Evolutionary conservation across 2,888 invertebrate genomes (phyloP).

Genomic region (Rotaria macrura): DNA sequence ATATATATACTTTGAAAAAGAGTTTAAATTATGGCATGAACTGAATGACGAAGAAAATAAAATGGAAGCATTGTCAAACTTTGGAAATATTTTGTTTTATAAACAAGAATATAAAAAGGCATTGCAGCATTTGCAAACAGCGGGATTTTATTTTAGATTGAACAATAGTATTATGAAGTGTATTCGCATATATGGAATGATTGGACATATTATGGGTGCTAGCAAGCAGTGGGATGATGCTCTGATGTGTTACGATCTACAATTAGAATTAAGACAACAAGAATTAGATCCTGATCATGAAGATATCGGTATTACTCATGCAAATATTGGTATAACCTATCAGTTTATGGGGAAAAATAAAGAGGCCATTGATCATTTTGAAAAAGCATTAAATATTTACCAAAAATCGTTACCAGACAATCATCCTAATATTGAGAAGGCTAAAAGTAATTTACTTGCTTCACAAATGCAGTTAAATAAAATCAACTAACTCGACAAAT

Average conservation of each 20-base stretch:
- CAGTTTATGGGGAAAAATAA: background rate
- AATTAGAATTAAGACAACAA: background rate
- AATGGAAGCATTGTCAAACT: background rate
- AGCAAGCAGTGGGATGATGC: background rate
- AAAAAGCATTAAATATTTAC: background rate
- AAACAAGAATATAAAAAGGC: background rate
- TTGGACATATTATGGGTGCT: background rate
- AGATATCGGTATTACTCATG: background rate
- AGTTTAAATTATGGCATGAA: background rate
- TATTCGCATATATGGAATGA: background rate
- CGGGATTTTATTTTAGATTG: background rate
- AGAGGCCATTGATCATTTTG: background rate
- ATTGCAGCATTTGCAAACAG: background rate
- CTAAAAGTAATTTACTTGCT: no score
- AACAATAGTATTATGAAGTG: background rate
- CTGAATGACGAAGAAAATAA: background rate
- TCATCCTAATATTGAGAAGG: no score
- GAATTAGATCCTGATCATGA: background rate
- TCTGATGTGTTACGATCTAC: background rate
- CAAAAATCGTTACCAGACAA: no score
- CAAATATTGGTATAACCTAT: background rate
- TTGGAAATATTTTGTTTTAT: background rate
- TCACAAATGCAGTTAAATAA: no score
- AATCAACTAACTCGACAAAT: no score
- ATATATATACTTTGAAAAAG: background rate